Percentiles rank a stretch among this genome's conserved stretches.
Conservation (phyloP, 2,888 invertebrate species). For the Athalia rosae region DNA sequence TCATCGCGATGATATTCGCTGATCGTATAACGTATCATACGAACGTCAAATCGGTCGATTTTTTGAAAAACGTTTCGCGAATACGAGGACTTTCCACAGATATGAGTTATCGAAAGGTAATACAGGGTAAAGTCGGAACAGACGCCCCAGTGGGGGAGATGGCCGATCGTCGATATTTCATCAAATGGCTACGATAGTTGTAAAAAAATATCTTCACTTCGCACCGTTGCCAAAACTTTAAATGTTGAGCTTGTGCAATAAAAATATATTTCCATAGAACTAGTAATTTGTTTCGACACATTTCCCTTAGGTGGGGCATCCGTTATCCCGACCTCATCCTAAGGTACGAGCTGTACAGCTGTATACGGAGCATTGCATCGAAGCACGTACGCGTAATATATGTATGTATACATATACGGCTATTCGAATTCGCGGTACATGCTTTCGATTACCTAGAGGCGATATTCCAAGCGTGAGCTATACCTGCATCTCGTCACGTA, state of each 20-base stretch:
- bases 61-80: too few relatives aligned
- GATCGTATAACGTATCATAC: too few relatives aligned
- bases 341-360: not conserved
- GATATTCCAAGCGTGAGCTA: too few relatives aligned
- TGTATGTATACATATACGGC: not conserved
- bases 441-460: slow-evolving; percentile 16
- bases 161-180: not conserved
- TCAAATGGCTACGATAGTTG: not conserved
- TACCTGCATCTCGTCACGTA: slow-evolving; percentile 7
- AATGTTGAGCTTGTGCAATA: slow-evolving; percentile 23
- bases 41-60: too few relatives aligned
- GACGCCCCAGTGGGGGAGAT: slow-evolving; percentile 19
- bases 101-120: not conserved
- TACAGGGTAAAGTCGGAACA: slow-evolving; percentile 15
- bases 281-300: slow-evolving; percentile 16
- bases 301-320: slow-evolving; percentile 38
- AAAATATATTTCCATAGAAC: slow-evolving; percentile 12
- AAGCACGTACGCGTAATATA: slow-evolving; percentile 1
- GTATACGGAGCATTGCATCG: not conserved
- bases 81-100: not conserved
- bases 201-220: not conserved
- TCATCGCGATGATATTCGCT: too few relatives aligned
- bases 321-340: slow-evolving; percentile 35
- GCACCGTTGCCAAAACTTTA: slow-evolving; percentile 13
- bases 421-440: not conserved